Evolutionary conservation across 2,113 vertebrate genomes (phyloP).

Genomic region (Polypterus bichir): DNA sequence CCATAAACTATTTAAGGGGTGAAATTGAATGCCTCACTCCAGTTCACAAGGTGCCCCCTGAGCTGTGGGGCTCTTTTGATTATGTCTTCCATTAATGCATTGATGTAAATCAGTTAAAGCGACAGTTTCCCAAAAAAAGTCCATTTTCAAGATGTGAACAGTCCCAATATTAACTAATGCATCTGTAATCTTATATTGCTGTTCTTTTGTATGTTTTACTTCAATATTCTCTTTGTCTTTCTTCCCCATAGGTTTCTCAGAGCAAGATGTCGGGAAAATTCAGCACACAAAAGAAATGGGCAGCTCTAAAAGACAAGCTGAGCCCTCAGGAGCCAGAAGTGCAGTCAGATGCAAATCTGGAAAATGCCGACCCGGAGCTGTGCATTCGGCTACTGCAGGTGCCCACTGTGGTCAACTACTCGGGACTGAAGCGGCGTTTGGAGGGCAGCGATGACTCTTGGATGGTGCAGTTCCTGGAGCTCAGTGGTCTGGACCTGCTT

Average conservation of each 20-base stretch:
- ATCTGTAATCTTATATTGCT: no score
- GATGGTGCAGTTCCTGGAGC: slow-evolving; percentile 95
- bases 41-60: no score
- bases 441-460: slow-evolving; percentile 76
- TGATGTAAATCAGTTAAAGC: no score
- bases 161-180: no score
- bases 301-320: slow-evolving; percentile 64
- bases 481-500: slow-evolving; percentile 82
- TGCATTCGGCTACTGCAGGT: slow-evolving; percentile 88
- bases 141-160: no score
- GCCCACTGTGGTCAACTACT: slow-evolving; percentile 90
- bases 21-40: no score
- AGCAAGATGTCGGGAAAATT: slow-evolving; percentile 63
- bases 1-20: no score
- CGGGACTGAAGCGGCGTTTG: slow-evolving; percentile 79
- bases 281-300: slow-evolving; percentile 75
- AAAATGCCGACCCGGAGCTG: slow-evolving; percentile 85
- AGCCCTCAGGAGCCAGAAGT: slow-evolving; percentile 69
- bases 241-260: background rate
- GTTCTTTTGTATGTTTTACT: no score
- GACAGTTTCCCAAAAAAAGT: no score
- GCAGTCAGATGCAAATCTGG: slow-evolving; percentile 81
- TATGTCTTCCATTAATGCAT: no score
- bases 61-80: no score
- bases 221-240: no score